These are phyloP conservation scores for Mobula hypostoma DNA, from an alignment of 2,113 vertebrate genomes.

Conservation along the genomic window DNA sequence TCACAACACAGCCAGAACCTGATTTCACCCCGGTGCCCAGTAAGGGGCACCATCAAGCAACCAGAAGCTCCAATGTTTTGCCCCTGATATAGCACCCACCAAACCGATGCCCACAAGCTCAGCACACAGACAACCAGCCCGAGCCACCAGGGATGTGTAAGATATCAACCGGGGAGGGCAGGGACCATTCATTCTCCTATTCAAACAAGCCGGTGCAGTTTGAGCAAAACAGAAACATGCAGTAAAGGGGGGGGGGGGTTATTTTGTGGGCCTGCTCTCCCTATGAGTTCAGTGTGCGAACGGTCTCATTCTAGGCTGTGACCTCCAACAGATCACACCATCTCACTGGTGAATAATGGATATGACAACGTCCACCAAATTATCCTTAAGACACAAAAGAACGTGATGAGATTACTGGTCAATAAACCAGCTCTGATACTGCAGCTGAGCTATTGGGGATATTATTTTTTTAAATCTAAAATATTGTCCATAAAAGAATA, in stretches of 20 bases:
- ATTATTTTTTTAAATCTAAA: neutral
- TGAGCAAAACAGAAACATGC: too few relatives aligned
- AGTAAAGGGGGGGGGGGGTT: neutral
- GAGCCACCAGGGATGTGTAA: too few relatives aligned
- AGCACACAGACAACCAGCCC: neutral
- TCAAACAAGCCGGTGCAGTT: neutral
- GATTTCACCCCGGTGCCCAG: neutral
- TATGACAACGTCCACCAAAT: too few relatives aligned
- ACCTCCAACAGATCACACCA: too few relatives aligned
- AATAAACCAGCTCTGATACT: neutral
- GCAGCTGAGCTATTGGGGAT: neutral
- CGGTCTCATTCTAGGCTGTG: too few relatives aligned
- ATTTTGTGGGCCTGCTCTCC: neutral
- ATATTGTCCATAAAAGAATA: neutral
- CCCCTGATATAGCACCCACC: neutral
- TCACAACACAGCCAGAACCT: neutral
- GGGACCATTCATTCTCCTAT: neutral
- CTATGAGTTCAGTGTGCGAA: too few relatives aligned
- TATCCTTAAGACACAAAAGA: too few relatives aligned
- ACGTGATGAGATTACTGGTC: neutral
- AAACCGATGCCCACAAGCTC: neutral
- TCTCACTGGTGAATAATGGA: too few relatives aligned
- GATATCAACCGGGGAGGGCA: too few relatives aligned
- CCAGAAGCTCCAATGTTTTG: neutral
- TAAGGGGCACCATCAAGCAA: neutral